Base-by-base conservation (phyloP, 2,113 vertebrate species). In the Chaetodon trifascialis region DNA sequence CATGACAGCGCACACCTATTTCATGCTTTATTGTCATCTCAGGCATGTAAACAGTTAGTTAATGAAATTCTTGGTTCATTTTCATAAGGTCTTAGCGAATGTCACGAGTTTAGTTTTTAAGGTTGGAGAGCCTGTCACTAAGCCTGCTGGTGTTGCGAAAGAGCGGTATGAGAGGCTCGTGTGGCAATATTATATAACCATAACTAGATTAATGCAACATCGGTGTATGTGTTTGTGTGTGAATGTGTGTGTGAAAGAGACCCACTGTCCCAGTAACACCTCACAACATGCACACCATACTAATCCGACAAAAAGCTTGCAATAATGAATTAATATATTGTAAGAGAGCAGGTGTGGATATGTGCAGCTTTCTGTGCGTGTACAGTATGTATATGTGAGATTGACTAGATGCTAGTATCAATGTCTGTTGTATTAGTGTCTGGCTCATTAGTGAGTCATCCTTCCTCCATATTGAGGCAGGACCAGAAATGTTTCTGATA, bases 131-230 rank as follows among this genome's bases (percentile, higher is more conserved):
- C 73, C 15, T 64, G 65, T 82, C 52, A 66, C 69, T 80, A 87
- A 92, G 81, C 87, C 71, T 2, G 15, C n/a, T 70, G 52, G 19
- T 51, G 77, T 88, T 88, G 82, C 70, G 5, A 85, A 63, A 73
- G 36, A 67, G 47, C 3, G 2, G 51, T 52, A 58, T 73, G 66
- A 83, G 46, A 36, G 64, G 68, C 66, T 73, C 70, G 65, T 73
- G 79, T 85, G 80, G 69, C 4, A 36, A 64, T 54, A 79, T 92
- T 86, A 86, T 62, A 81, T 76, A 86, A 89, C 85, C 14, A 78
- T 65, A 75, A 71, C 73, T 54, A 87, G 84, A 88, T 65, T 82
- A 86, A 84, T 80, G 21, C 68, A 76, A 46, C 76, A 77, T 73
- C 40, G 12, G 9, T n/a, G 34, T 49, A 30, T 52, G 52, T 51